phyloP scores from a whole-genome alignment of 2,797 vertebrate genomes.

The Tauraco hartlaubi region DNA sequence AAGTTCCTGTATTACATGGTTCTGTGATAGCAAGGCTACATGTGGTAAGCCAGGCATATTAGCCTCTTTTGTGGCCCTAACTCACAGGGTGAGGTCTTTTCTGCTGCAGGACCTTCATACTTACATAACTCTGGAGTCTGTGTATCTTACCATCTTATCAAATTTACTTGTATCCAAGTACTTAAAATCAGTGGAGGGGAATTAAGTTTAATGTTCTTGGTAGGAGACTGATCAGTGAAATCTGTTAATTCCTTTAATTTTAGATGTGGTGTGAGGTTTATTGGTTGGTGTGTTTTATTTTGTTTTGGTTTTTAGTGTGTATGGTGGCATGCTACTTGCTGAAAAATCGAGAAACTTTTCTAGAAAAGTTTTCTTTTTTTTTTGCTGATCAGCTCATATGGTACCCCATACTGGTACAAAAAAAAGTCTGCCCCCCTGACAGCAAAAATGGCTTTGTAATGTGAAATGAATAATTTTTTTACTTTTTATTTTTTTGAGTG shows the following conservation, averaged over 20 bases:
- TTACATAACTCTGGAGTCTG: background rate
- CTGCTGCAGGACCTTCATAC: background rate
- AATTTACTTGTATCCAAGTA: background rate
- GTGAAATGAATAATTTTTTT: background rate
- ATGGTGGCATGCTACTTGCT: background rate
- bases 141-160: background rate
- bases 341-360: background rate
- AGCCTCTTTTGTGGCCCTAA: background rate
- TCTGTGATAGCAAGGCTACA: background rate
- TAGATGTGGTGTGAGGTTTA: background rate
- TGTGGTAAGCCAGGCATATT: background rate
- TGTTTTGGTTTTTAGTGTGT: background rate
- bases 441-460: background rate
- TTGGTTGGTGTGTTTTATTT: too few relatives aligned
- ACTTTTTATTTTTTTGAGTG: background rate
- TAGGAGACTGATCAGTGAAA: background rate
- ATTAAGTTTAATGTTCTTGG: background rate
- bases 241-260: background rate
- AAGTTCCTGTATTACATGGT: background rate
- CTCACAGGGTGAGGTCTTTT: background rate
- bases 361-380: background rate
- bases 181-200: background rate
- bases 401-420: background rate
- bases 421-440: background rate
- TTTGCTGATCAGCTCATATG: background rate